Base-by-base conservation (phyloP, 2,888 invertebrate genomes). In the Drosophila austrosaltans region DNA sequence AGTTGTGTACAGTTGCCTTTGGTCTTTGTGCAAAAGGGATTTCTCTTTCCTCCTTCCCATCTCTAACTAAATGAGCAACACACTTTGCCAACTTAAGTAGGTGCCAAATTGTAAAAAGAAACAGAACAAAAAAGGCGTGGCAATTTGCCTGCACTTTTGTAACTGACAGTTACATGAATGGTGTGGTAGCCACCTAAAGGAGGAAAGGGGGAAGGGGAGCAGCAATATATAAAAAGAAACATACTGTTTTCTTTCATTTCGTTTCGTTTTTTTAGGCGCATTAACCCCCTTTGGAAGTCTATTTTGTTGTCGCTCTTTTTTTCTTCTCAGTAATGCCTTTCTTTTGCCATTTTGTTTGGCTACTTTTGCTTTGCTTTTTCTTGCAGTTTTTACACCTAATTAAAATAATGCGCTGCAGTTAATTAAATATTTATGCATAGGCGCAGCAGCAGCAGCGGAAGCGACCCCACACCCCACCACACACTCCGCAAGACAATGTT, bases 401-500 rank as follows among this genome's bases (percentile, higher is more conserved):
- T 92, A 92, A 92, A 92, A 92, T 92, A 92, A 91, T 92, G 92
- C 92, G 76, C 89, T 92, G 92, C 92, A 92, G 92, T 92, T 92
- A 92, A 92, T 92, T 92, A 92, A 92, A 91, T 92, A 92, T 92
- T 92, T 90, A 92, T 92, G 91, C 82, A 87, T 84, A 87, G 87
- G 82, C 89, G 72, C 69, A 72, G 36, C 70, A 73, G 40, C 40
- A 40, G n/a, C 42, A 42, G 42, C 42, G 20, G 44, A 66, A 72
- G 72, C 59, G 36, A 72, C 32, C 25, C 30, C 30, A 16, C 36
- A 20, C 22, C 39, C 20, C 10, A 25, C 8, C 7, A 16, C 20
- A 20, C 22, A 5, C 25, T 3, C 36, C 5, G 10, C 2, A 4
- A 56, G n/a, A n/a, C 20, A 36, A 36, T 36, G 10, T 25, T 25